Evolutionary conservation across 1,140 invertebrate genomes (phyloP), one percentile per base, ranked within the genome.

Genomic region (Brachionus calyciflorus): DNA sequence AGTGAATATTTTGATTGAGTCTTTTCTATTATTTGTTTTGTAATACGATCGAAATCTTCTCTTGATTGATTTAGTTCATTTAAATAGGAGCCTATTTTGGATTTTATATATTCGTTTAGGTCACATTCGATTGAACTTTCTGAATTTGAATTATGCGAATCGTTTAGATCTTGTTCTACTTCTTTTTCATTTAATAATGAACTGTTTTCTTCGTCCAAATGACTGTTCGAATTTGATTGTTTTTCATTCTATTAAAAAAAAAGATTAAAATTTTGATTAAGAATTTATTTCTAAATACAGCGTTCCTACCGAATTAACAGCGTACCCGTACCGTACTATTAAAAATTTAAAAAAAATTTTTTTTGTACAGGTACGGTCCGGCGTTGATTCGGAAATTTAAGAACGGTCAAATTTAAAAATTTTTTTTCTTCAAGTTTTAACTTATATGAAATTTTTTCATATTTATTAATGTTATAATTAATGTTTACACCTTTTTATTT

Each of bases 21-120:
- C 37, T 60, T 60, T 4, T 60, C 55, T 6, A 60, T 1, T 60
- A 60, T 60, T 37, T 60, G 55, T 37, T 17, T 60, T 4, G 19
- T 33, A 17, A 37, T 19, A 9, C 55, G 28, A 60, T 60, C 55
- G 17, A 60, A 60, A 37, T 60, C 55, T 37, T 60, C 55, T 40
- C 10, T 60, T 37, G 55, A 60, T 10, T 60, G 33, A 30, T 37
- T 60, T 10, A 60, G 21, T n/a, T 60, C 55, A n/a, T 28, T 60
- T 40, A 60, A n/a, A 37, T 60, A 33, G 1, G 33, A 33, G 14
- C 19, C 37, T 1, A 60, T 33, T 37, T 37, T 26, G 2, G 19
- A n/a, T 9, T 60, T 60, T 33, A 60, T 37, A 17, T 60, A 60
- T 40, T 60, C 55, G 21, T 19, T 33, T 37, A 60, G 55, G 37